Percentiles rank a stretch among this genome's conserved stretches.
Conservation (phyloP, 35 echinoderm and acorn worm genomes). For the Ptychodera flava region DNA sequence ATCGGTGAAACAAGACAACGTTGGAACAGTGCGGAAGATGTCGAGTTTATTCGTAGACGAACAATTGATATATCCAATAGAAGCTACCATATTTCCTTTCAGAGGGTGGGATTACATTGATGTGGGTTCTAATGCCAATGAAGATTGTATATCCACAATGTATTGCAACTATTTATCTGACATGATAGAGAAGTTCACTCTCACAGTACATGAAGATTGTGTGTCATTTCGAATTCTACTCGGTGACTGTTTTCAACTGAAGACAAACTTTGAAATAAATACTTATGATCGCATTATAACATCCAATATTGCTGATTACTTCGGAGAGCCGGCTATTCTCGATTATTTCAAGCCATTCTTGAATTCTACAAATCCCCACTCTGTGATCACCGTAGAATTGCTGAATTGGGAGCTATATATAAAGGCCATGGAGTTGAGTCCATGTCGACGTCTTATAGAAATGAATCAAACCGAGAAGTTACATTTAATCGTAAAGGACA, state of each 20-base stretch:
- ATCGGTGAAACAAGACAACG: neutral
- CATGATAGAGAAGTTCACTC: neutral
- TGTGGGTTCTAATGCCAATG: neutral
- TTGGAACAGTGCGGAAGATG: neutral
- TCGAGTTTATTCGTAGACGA: neutral
- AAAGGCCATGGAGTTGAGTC: neutral
- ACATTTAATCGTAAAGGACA: no score
- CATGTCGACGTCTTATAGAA: neutral
- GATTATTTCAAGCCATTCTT: neutral
- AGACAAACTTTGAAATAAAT: neutral
- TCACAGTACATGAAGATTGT: neutral
- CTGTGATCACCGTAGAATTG: neutral
- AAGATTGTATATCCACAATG: neutral
- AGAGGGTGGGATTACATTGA: neutral
- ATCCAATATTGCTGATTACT: neutral
- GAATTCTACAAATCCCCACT: neutral
- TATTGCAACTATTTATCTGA: neutral
- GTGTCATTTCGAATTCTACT: neutral
- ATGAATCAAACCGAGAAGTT: no score
- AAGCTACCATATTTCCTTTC: neutral
- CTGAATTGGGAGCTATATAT: neutral
- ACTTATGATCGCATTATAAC: neutral
- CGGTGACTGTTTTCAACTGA: neutral
- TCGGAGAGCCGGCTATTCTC: neutral
- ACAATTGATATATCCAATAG: neutral